A percentile compares a stretch with the other conserved stretches of the same genome.
Conservation (phyloP, 2,888 invertebrate genomes). For the Mesoligia furuncula region DNA sequence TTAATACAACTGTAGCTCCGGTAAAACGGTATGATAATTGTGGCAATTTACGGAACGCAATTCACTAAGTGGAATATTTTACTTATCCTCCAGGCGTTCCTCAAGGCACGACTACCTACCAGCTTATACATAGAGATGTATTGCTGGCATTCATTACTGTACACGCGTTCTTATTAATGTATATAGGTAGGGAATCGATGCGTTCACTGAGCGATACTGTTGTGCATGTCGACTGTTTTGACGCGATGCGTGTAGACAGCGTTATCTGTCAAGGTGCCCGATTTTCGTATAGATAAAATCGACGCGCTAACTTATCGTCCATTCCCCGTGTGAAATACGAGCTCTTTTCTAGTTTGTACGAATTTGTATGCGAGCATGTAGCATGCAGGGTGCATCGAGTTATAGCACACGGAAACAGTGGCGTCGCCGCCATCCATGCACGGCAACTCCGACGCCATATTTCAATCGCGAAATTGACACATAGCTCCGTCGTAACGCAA, state of each 20-base stretch:
- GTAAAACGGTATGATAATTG: constrained; percentile 82
- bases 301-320: constrained; percentile 57
- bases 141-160: constrained; percentile 81
- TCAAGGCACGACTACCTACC: constrained; percentile 82
- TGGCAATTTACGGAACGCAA: constrained; percentile 83
- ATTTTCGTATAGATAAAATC: constrained; percentile 55
- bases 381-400: constrained; percentile 78
- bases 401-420: constrained; percentile 90
- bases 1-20: constrained; percentile 60
- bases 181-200: constrained; percentile 57
- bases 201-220: constrained; percentile 56
- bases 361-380: constrained; percentile 68
- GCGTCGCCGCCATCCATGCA: constrained; percentile 90
- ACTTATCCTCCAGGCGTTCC: constrained; percentile 84
- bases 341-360: constrained; percentile 68
- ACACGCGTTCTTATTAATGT: constrained; percentile 71
- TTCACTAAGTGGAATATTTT: constrained; percentile 86
- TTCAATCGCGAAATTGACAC: constrained; percentile 89
- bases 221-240: constrained; percentile 35
- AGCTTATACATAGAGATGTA: constrained; percentile 84
- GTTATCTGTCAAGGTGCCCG: constrained; percentile 73
- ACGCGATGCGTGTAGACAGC: constrained; percentile 39
- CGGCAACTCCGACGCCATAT: constrained; percentile 82
- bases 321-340: constrained; percentile 70
- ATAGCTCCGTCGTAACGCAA: constrained; percentile 84